These are phyloP conservation scores for Oncorhynchus keta DNA, from an alignment of 2,113 vertebrate species.

Conservation along the genomic window DNA sequence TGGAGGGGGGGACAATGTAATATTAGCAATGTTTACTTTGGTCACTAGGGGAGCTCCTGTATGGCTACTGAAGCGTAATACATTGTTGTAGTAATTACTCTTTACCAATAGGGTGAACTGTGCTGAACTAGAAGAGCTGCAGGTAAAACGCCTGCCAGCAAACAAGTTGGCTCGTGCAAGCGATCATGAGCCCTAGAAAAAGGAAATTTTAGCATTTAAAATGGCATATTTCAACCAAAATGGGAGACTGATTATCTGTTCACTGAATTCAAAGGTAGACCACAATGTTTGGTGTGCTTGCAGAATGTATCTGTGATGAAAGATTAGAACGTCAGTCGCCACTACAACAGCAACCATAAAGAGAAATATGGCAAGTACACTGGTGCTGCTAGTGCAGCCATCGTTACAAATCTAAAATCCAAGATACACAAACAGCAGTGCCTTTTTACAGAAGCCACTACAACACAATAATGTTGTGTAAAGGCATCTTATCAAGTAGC, in stretches of 20 bases:
- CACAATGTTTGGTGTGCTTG: conserved; percentile 1
- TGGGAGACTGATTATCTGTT: conserved; percentile 8
- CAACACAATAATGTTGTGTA: conserved; percentile 9
- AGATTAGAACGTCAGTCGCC: not conserved
- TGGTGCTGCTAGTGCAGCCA: conserved; percentile 6
- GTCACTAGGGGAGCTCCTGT: no score
- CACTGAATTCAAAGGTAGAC: not conserved
- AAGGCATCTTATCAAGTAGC: conserved; percentile 8
- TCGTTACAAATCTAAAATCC: not conserved
- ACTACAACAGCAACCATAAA: conserved; percentile 7
- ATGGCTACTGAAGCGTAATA: no score
- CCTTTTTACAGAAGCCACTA: conserved; percentile 20
- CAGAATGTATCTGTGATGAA: not conserved
- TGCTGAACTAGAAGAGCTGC: no score
- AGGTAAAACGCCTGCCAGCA: no score
- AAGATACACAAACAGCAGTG: conserved; percentile 7
- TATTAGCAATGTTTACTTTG: no score
- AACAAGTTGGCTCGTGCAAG: no score
- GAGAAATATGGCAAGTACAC: conserved; percentile 7
- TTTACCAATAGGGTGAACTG: no score
- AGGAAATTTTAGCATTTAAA: not conserved
- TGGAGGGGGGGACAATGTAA: no score
- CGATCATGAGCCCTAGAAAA: no score
- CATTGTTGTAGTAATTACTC: no score
- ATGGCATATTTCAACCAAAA: not conserved